Conservation (phyloP, 2,797 vertebrate species). For the Premnoplex brunnescens region DNA sequence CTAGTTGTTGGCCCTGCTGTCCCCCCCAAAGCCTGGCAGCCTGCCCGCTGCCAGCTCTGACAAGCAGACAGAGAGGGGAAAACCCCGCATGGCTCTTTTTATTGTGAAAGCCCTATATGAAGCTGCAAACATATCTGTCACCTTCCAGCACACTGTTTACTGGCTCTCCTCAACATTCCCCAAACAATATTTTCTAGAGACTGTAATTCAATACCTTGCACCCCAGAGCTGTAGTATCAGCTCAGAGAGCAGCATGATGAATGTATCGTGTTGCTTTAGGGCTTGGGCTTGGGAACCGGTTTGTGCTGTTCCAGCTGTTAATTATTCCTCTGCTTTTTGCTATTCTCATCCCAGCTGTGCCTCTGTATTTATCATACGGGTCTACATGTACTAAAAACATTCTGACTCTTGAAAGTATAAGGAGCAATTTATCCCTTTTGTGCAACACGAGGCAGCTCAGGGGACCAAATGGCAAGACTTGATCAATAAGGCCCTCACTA, state of each 20-base stretch:
- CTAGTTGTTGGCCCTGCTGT: not conserved
- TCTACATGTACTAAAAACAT: not conserved
- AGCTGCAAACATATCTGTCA: conserved; percentile 52
- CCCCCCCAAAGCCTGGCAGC: not conserved
- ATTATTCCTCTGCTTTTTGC: conserved; percentile 47
- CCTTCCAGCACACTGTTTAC: conserved; percentile 44
- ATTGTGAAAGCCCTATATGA: conserved; percentile 1
- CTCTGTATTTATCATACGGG: conserved; percentile 15
- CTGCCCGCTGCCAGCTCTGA: not conserved
- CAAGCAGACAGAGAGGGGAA: not conserved
- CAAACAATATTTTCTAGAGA: conserved; percentile 46
- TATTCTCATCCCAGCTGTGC: conserved; percentile 33
- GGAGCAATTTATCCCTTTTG: conserved; percentile 23
- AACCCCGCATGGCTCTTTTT: not conserved
- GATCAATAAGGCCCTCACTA: conserved; percentile 38
- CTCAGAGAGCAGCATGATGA: conserved; percentile 13
- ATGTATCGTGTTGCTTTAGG: not conserved
- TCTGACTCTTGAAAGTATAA: not conserved
- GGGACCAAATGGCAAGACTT: conserved; percentile 27
- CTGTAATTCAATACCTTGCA: conserved; percentile 42
- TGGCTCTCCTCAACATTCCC: conserved; percentile 42
- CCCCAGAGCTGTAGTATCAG: conserved; percentile 11
- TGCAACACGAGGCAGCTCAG: not conserved
- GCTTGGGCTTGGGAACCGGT: not conserved
- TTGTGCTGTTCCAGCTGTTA: conserved; percentile 43